Percentiles rank a stretch among this genome's conserved stretches.
Conservation (phyloP, 2,888 invertebrate genomes). For the Diadegma fenestrale region DNA sequence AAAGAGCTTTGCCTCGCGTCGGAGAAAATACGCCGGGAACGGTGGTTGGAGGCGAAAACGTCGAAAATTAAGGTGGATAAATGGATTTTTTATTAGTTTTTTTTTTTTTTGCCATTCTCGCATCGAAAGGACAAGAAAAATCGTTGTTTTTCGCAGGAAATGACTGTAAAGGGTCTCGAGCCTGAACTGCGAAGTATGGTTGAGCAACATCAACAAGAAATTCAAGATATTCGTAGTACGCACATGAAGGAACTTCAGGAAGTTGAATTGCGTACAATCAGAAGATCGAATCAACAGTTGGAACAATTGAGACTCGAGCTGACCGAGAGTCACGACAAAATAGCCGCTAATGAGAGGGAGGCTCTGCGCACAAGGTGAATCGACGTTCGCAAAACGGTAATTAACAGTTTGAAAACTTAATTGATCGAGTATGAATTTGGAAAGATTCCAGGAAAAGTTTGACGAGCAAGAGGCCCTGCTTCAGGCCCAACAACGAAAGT, state of each 20-base stretch:
- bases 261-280: slow-evolving; percentile 87
- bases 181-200: slow-evolving; percentile 93
- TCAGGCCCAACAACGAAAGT: slow-evolving; percentile 74
- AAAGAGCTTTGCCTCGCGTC: slow-evolving; percentile 92
- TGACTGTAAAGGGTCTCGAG: slow-evolving; percentile 95
- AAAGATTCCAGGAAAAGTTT: slow-evolving; percentile 79
- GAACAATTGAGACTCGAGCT: slow-evolving; percentile 87
- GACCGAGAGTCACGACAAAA: slow-evolving; percentile 88
- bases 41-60: slow-evolving; percentile 94
- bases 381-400: neutral
- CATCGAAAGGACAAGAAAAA: neutral
- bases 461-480: slow-evolving; percentile 78
- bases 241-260: slow-evolving; percentile 90
- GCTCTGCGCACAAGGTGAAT: slow-evolving; percentile 86
- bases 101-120: neutral
- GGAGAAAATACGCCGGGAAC: slow-evolving; percentile 91
- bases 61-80: slow-evolving; percentile 91
- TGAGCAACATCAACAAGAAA: slow-evolving; percentile 89
- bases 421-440: neutral
- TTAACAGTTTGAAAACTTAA: neutral
- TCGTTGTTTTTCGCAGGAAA: slow-evolving; percentile 86
- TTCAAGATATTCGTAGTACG: slow-evolving; percentile 89
- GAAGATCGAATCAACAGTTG: slow-evolving; percentile 88
- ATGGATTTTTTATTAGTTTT: no score
- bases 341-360: slow-evolving; percentile 88